A percentile compares a stretch with the other conserved stretches of the same genome.
phyloP scores from a whole-genome alignment of 1,140 invertebrate species.

The Liolophura sinensis region DNA sequence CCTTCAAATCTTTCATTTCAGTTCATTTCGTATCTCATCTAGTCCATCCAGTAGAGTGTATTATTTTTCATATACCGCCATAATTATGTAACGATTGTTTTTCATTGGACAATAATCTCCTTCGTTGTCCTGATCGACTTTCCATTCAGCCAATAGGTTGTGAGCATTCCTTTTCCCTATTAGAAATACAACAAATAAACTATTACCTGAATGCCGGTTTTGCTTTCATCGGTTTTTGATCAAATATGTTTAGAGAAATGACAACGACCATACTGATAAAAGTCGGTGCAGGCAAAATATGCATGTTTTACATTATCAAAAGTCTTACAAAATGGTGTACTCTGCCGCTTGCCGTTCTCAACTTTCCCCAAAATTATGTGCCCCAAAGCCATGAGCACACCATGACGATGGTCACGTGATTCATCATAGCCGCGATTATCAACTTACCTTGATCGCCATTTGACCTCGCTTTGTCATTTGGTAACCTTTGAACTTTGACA shows the following conservation, averaged over 20 bases:
- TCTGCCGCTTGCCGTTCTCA: not conserved
- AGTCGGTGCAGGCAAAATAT: not conserved
- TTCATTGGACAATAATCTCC: too few relatives aligned
- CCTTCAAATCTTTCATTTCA: too few relatives aligned
- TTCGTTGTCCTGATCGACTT: conserved; percentile 16
- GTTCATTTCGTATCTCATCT: too few relatives aligned
- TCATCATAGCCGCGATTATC: not conserved
- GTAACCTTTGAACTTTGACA: conserved; percentile 21
- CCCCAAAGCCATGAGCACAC: not conserved
- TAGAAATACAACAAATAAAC: conserved; percentile 17
- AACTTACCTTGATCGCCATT: conserved; percentile 34
- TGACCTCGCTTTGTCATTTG: conserved; percentile 28
- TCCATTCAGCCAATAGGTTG: conserved; percentile 55
- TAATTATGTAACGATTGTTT: too few relatives aligned
- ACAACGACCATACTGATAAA: not conserved
- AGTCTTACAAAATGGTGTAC: not conserved
- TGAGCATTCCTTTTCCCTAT: conserved; percentile 57
- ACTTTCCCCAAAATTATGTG: not conserved
- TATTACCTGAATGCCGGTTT: too few relatives aligned
- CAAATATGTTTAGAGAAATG: not conserved
- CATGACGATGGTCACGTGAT: not conserved
- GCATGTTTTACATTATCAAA: not conserved
- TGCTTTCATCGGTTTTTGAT: too few relatives aligned
- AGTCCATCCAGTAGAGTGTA: too few relatives aligned
- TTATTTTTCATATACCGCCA: too few relatives aligned